These are phyloP conservation scores for Erythrocercus mccallii DNA, from an alignment of 2,113 vertebrate species.

Conservation along the genomic window DNA sequence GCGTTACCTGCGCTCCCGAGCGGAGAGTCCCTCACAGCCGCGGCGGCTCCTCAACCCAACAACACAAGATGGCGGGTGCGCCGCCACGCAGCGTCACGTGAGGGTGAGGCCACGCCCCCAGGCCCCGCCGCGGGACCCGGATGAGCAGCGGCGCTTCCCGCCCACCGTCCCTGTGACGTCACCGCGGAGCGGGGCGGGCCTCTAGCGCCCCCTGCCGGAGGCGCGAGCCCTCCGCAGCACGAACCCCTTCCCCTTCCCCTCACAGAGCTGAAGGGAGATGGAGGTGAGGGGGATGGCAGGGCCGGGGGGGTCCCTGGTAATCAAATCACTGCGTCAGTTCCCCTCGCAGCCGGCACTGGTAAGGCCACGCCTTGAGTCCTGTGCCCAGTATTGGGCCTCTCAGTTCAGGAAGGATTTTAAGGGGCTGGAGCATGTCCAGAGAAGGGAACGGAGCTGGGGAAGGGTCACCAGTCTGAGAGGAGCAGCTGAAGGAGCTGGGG, in stretches of 20 bases:
- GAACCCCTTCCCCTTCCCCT: too few relatives aligned
- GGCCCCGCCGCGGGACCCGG: not conserved
- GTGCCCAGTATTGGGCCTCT: not conserved
- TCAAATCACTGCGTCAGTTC: not conserved
- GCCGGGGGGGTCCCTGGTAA: too few relatives aligned
- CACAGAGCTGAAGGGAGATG: not conserved
- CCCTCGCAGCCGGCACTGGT: not conserved
- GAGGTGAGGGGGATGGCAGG: rapidly evolving
- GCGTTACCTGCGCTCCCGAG: conserved; percentile 73
- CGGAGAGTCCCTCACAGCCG: conserved; percentile 69
- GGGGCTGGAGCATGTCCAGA: not conserved
- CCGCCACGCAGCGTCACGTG: conserved; percentile 74
- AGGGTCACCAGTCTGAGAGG: not conserved
- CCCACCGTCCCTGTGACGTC: not conserved
- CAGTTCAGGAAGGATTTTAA: not conserved
- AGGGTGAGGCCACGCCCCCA: not conserved
- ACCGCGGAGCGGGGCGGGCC: not conserved
- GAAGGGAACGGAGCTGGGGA: not conserved
- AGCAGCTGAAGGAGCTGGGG: not conserved
- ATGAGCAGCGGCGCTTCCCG: not conserved
- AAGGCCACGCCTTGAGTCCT: not conserved
- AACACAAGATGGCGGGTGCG: conserved; percentile 83
- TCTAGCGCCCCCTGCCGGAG: not conserved
- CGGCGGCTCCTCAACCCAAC: conserved; percentile 76
- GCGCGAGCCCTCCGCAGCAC: not conserved